Evolutionary conservation across 2,797 vertebrate genomes (phyloP).

Genomic region (Mormyrops attenuatus): DNA sequence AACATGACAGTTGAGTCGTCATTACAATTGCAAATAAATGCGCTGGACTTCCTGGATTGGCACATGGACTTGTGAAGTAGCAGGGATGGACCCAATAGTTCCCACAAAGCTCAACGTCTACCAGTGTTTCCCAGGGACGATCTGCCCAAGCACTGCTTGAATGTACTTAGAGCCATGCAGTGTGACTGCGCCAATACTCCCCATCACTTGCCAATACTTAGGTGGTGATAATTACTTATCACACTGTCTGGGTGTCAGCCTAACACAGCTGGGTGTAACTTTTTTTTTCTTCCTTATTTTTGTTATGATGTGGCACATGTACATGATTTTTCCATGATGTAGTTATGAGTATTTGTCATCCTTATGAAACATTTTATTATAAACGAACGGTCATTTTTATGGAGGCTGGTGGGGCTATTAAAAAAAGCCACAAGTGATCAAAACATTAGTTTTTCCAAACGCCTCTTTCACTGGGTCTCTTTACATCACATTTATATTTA

Average conservation of each 20-base stretch:
- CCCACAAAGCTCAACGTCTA: background rate
- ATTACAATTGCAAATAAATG: background rate
- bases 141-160: constrained; percentile 22
- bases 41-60: background rate
- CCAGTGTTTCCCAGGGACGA: constrained; percentile 15
- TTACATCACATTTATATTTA: background rate
- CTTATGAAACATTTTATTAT: background rate
- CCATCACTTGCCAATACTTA: background rate
- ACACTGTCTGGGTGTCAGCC: background rate
- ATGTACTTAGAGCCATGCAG: background rate
- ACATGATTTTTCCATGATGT: background rate
- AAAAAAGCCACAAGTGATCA: background rate
- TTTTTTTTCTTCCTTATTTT: background rate
- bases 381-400: background rate
- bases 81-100: background rate
- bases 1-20: background rate
- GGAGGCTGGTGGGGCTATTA: background rate
- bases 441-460: background rate
- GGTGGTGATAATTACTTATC: constrained; percentile 8
- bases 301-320: background rate
- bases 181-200: constrained; percentile 16
- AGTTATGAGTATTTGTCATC: background rate
- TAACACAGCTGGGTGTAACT: background rate
- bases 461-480: background rate
- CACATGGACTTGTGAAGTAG: background rate